phyloP scores from a whole-genome alignment of 2,797 vertebrate species.

The Poeciliopsis presidionis region DNA sequence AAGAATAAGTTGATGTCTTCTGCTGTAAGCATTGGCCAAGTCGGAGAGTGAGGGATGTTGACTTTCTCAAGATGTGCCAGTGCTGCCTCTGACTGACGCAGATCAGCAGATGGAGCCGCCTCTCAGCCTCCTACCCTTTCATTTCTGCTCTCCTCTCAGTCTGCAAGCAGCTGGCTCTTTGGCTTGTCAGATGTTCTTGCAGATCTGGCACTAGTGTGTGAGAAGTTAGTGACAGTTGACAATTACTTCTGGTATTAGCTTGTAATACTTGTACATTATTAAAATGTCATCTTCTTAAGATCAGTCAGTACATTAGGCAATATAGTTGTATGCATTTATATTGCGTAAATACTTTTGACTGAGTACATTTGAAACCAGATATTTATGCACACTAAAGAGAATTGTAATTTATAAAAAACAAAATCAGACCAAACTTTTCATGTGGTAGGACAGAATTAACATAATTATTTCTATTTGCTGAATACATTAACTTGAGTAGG shows the following conservation, averaged over 20 bases:
- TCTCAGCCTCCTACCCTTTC: constrained; percentile 36
- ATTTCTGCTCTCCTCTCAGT: constrained; percentile 32
- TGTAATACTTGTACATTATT: neutral
- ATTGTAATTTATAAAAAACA: neutral
- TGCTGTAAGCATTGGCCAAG: constrained; percentile 47
- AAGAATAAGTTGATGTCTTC: constrained; percentile 38
- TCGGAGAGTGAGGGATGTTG: constrained; percentile 41
- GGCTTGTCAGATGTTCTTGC: constrained; percentile 33
- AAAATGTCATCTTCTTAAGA: neutral
- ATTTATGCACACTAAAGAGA: neutral
- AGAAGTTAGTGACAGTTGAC: constrained; percentile 28
- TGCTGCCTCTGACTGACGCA: constrained; percentile 65
- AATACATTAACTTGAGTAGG: neutral
- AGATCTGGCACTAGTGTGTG: constrained; percentile 32
- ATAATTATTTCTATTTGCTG: neutral
- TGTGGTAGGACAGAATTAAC: no score
- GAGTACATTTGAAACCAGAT: neutral
- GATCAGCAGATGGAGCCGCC: constrained; percentile 70
- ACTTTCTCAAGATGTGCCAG: constrained; percentile 54
- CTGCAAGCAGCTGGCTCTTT: constrained; percentile 55
- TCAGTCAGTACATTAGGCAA: neutral
- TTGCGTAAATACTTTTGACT: neutral
- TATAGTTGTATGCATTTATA: neutral
- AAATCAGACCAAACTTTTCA: no score
- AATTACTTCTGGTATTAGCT: neutral